These are phyloP conservation scores for Sminthurinus aureus DNA, from an alignment of 2,888 invertebrate genomes.

Conservation along the genomic window DNA sequence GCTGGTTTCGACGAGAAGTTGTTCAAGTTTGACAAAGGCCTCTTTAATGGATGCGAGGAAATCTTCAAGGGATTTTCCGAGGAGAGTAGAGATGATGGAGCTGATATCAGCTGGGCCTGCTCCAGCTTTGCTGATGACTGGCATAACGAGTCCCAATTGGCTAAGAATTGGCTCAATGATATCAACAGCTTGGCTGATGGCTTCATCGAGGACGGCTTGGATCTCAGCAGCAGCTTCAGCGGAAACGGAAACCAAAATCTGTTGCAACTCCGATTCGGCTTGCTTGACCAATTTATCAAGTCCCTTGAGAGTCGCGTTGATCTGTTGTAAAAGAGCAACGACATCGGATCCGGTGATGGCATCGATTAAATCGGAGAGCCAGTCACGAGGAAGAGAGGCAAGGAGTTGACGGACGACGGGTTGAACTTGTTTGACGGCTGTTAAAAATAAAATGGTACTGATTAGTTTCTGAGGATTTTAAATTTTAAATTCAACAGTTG, in stretches of 20 bases:
- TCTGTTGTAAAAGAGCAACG: constrained; percentile 30
- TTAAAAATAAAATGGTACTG: too few relatives aligned
- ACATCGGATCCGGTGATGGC: constrained; percentile 36
- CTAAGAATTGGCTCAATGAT: background rate
- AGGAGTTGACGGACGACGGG: too few relatives aligned
- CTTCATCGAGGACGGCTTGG: background rate
- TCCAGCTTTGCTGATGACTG: too few relatives aligned
- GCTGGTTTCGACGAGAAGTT: background rate
- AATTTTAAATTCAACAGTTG: too few relatives aligned
- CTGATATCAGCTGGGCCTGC: constrained; percentile 9
- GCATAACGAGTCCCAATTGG: background rate
- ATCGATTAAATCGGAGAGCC: constrained; percentile 38
- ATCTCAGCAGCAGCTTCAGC: background rate
- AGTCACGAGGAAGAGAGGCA: too few relatives aligned
- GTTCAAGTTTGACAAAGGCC: background rate
- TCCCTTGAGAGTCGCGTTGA: background rate
- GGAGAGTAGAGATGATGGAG: background rate
- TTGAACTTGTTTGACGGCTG: too few relatives aligned
- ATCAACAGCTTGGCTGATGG: background rate
- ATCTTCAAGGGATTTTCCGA: constrained; percentile 23
- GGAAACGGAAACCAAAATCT: background rate
- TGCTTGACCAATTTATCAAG: background rate
- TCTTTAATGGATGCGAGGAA: constrained; percentile 2
- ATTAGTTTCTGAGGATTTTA: too few relatives aligned
- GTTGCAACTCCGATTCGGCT: background rate